phyloP scores from a whole-genome alignment of 1,140 invertebrate genomes.

The Fragariocoptes setiger region DNA sequence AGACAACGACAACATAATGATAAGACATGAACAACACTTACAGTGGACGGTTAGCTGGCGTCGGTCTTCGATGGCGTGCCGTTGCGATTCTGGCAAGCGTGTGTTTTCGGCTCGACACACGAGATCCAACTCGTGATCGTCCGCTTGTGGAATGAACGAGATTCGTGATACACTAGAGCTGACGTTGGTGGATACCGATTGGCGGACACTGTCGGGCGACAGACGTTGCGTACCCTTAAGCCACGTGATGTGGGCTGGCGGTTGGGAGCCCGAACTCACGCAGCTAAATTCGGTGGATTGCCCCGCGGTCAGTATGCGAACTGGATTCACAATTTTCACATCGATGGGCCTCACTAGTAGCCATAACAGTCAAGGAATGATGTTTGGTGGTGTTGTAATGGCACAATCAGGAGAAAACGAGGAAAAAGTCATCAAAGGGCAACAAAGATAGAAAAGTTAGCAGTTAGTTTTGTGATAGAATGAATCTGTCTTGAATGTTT shows the following conservation, averaged over 20 bases:
- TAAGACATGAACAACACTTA: neutral
- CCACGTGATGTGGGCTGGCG: conserved; percentile 62
- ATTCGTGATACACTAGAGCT: neutral
- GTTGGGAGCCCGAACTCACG: conserved; percentile 56
- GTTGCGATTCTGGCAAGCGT: neutral
- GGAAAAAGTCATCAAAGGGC: no score
- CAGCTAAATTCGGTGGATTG: conserved; percentile 21
- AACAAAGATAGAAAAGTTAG: no score
- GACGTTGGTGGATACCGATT: neutral
- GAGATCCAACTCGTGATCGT: neutral
- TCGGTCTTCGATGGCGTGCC: neutral
- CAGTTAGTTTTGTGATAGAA: no score
- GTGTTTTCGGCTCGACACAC: neutral
- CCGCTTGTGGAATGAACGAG: neutral
- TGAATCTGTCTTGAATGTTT: no score
- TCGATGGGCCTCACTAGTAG: neutral
- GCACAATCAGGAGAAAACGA: no score
- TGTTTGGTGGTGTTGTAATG: no score
- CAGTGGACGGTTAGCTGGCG: neutral
- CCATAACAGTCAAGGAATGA: neutral
- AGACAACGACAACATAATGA: neutral
- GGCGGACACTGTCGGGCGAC: neutral
- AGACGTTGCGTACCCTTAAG: conserved; percentile 28
- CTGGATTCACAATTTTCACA: neutral
- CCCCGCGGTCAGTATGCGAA: neutral